phyloP scores from a whole-genome alignment of 2,113 vertebrate genomes.

The Channa maculata region DNA sequence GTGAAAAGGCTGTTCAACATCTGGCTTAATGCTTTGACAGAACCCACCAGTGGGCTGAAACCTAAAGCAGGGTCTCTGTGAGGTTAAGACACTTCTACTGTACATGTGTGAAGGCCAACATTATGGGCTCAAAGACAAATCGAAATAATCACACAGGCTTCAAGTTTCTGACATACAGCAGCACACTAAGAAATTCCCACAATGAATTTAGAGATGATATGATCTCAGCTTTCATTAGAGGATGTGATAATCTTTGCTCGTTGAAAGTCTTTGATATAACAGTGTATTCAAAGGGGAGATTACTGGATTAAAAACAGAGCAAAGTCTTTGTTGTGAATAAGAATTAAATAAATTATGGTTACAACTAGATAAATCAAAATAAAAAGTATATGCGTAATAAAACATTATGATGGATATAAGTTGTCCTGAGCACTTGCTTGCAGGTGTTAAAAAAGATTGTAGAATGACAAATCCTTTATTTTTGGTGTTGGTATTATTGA shows the following conservation, averaged over 20 bases:
- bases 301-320: conserved; percentile 3
- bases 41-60: conserved; percentile 8
- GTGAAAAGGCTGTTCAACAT: too few species aligned
- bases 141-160: not conserved
- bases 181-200: not conserved
- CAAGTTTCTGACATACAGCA: not conserved
- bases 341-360: too few species aligned
- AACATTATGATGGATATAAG: too few species aligned
- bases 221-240: conserved; percentile 11
- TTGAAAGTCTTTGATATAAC: conserved; percentile 10
- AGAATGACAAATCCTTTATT: not conserved
- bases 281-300: not conserved
- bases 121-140: not conserved
- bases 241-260: conserved; percentile 16
- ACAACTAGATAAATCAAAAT: too few species aligned
- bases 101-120: not conserved
- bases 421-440: not conserved
- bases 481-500: not conserved
- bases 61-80: not conserved
- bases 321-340: too few species aligned
- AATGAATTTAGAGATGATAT: not conserved
- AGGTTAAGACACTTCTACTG: not conserved
- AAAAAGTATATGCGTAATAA: too few species aligned
- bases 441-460: not conserved
- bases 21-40: too few species aligned